These are phyloP conservation scores for Lasioglossum pauxillum DNA, from an alignment of 2,888 invertebrate genomes.

Conservation along the genomic window DNA sequence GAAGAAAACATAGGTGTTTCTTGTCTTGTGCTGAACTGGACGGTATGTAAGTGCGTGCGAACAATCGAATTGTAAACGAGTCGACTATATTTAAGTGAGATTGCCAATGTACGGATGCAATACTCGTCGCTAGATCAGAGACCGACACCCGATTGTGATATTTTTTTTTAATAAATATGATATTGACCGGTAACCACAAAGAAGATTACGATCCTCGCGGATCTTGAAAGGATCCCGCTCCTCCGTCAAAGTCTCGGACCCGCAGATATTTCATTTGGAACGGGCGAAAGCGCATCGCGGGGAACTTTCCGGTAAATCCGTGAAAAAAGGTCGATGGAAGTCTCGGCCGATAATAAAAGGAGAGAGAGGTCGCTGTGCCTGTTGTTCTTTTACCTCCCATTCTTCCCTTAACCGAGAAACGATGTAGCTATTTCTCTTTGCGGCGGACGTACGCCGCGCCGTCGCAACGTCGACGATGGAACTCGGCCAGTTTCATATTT, in stretches of 20 bases:
- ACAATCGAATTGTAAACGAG: not conserved
- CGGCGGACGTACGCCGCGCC: conserved; percentile 34
- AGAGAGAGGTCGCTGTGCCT: conserved; percentile 32
- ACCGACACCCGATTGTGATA: not conserved
- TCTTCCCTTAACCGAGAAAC: conserved; percentile 54
- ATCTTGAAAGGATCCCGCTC: not conserved
- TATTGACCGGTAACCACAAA: not conserved
- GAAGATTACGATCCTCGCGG: not conserved
- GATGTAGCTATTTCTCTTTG: conserved; percentile 59
- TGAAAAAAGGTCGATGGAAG: conserved; percentile 28
- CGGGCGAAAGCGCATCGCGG: conserved; percentile 21
- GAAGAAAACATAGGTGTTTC: not conserved
- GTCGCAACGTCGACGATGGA: conserved; percentile 49
- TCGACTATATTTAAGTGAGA: not conserved
- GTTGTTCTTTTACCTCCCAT: conserved; percentile 47
- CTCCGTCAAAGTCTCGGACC: not conserved
- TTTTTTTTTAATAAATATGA: not conserved
- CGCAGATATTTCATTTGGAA: conserved; percentile 21
- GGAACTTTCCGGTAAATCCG: conserved; percentile 29
- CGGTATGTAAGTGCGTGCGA: not conserved
- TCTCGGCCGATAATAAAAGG: conserved; percentile 39
- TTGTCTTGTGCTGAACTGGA: too few species aligned
- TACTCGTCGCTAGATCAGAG: not conserved
- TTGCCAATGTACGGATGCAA: not conserved
- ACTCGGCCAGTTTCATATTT: conserved; percentile 68